Evolutionary conservation across 2,113 vertebrate species (phyloP).

Genomic region (Trematomus loennbergii): DNA sequence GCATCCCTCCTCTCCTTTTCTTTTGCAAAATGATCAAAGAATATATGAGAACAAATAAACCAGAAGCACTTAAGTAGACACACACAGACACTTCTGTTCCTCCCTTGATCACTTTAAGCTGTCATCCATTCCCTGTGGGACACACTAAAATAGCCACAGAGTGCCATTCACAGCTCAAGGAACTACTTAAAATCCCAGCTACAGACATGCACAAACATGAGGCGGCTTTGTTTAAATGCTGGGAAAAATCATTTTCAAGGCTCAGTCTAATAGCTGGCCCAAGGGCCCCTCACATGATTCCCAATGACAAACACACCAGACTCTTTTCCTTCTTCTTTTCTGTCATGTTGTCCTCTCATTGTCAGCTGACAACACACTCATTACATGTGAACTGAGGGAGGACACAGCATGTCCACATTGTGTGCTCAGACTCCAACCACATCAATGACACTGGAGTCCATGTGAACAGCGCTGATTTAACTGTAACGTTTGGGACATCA

Average conservation of each 20-base stretch:
- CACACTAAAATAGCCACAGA: conserved; percentile 55
- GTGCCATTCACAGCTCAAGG: conserved; percentile 47
- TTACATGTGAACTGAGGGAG: neutral
- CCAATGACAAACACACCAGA: conserved; percentile 37
- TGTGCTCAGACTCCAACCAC: neutral
- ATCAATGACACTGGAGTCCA: neutral
- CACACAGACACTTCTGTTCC: conserved; percentile 23
- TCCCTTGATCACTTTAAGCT: conserved; percentile 33
- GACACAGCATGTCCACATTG: neutral
- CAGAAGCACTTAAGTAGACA: neutral
- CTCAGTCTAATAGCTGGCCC: conserved; percentile 19
- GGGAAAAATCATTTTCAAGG: conserved; percentile 31
- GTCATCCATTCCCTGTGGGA: conserved; percentile 40
- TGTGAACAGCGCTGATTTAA: neutral
- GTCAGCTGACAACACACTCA: conserved; percentile 48
- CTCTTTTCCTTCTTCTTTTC: conserved; percentile 8
- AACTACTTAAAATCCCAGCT: conserved; percentile 53
- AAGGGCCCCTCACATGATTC: conserved; percentile 62
- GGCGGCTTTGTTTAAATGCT: conserved; percentile 33
- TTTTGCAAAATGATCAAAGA: conserved; percentile 3
- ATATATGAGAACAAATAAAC: conserved; percentile 1
- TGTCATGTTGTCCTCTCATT: conserved; percentile 21
- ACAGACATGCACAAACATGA: conserved; percentile 39
- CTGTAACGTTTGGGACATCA: conserved; percentile 21
- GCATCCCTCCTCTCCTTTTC: neutral